Evolutionary conservation across 2,113 vertebrate species (phyloP).

Genomic region (Onychostoma macrolepis): DNA sequence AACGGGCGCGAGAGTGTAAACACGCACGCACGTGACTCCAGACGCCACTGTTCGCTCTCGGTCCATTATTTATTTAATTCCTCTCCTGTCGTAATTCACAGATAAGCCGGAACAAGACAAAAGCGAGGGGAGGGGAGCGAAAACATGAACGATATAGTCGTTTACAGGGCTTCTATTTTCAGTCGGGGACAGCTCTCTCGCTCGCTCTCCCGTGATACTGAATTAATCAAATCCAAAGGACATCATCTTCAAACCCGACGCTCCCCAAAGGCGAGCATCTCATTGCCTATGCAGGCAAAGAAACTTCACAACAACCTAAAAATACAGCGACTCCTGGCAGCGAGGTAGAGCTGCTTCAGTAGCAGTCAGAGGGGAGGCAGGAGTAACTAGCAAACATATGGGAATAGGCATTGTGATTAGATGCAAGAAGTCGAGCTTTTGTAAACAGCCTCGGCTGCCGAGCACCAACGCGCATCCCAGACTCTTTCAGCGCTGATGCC

Average conservation of each 20-base stretch:
- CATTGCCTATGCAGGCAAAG: conserved; percentile 95
- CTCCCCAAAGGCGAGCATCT: conserved; percentile 95
- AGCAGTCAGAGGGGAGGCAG: conserved; percentile 86
- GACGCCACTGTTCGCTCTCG: conserved; percentile 42
- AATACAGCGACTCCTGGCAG: conserved; percentile 94
- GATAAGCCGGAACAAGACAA: conserved; percentile 71
- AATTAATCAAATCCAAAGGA: conserved; percentile 99
- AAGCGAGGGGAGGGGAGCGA: conserved; percentile 63
- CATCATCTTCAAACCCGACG: conserved; percentile 97
- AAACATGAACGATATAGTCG: conserved; percentile 78
- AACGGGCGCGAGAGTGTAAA: conserved; percentile 51
- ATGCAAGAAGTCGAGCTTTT: conserved; percentile 85
- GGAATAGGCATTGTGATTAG: conserved; percentile 91
- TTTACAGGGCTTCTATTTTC: conserved; percentile 82
- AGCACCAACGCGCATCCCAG: neutral
- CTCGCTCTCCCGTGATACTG: conserved; percentile 73
- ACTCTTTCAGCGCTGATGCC: neutral
- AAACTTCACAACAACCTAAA: conserved; percentile 98
- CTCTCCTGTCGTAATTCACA: conserved; percentile 68
- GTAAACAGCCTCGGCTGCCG: conserved; percentile 90
- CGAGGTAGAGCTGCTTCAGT: conserved; percentile 82
- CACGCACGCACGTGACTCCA: conserved; percentile 53
- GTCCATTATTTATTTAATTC: conserved; percentile 62
- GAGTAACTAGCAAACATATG: conserved; percentile 88
- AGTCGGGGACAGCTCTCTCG: conserved; percentile 77